Evolutionary conservation across 2,888 invertebrate genomes (phyloP).

Genomic region (Ormyrus nitidulus): DNA sequence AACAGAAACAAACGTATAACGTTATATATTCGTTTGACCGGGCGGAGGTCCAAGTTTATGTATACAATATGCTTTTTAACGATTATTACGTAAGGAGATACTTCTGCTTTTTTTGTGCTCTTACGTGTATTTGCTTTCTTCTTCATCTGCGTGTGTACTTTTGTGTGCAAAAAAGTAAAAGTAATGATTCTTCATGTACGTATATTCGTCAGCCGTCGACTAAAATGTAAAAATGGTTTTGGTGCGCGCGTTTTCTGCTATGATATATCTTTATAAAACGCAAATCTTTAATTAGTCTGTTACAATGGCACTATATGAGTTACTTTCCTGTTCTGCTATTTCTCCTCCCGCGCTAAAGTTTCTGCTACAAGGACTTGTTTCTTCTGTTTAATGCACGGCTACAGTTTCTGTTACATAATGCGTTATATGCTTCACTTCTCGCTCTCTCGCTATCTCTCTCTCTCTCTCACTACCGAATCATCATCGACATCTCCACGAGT

Average conservation of each 20-base stretch:
- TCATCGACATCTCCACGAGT: too few species aligned
- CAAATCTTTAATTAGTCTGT: conserved; percentile 63
- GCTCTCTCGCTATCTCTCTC: background rate
- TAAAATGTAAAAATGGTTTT: conserved; percentile 61
- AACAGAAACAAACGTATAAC: conserved; percentile 15
- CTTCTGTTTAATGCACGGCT: conserved; percentile 17
- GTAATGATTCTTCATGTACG: too few species aligned
- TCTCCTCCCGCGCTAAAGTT: conserved; percentile 24
- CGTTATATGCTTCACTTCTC: background rate
- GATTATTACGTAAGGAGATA: conserved; percentile 35
- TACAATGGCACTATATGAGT: conserved; percentile 74
- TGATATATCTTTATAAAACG: conserved; percentile 32
- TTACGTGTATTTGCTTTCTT: conserved; percentile 27
- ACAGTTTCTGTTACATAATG: conserved; percentile 35
- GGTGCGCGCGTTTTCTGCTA: conserved; percentile 53
- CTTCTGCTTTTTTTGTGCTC: conserved; percentile 41
- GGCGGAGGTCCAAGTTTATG: conserved; percentile 26
- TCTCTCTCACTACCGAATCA: conserved; percentile 15
- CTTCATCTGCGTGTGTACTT: background rate
- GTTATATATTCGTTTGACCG: conserved; percentile 42
- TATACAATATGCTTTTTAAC: conserved; percentile 30
- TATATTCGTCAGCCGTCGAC: conserved; percentile 19
- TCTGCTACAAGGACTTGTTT: conserved; percentile 7
- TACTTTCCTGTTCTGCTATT: conserved; percentile 57
- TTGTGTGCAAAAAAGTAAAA: background rate